phyloP scores from a whole-genome alignment of 2,113 vertebrate species.

The Limnothrissa miodon region DNA sequence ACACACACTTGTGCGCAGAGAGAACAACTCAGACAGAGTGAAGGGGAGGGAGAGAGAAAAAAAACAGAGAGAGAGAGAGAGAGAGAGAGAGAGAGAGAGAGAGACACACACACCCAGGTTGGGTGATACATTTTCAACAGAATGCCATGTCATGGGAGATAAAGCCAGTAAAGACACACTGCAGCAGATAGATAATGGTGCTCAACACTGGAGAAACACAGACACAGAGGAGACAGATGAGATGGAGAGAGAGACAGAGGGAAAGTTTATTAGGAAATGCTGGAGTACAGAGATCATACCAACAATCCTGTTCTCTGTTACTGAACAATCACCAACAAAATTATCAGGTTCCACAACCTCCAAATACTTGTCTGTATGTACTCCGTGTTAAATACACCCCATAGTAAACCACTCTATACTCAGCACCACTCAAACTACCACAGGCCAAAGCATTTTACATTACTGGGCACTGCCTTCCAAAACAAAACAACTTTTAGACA shows the following conservation, averaged over 20 bases:
- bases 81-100: neutral
- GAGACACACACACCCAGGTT: no score
- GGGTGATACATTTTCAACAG: no score
- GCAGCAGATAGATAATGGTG: neutral
- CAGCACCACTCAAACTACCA: neutral
- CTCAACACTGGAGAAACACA: neutral
- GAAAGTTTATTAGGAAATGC: neutral
- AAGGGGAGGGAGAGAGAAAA: slow-evolving; percentile 3
- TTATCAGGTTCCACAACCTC: neutral
- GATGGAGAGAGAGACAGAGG: neutral
- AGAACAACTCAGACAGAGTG: no score
- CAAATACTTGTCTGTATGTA: neutral
- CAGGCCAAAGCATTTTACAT: neutral
- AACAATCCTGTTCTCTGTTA: neutral
- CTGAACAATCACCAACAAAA: neutral
- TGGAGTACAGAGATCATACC: neutral
- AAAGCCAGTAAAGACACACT: neutral
- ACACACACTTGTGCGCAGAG: neutral
- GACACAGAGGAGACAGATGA: neutral
- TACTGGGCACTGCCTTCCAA: neutral
- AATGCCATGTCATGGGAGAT: neutral
- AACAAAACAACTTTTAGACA: neutral
- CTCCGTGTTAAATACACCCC: neutral
- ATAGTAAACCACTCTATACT: neutral
- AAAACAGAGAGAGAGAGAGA: neutral